A percentile compares a stretch with the other conserved stretches of the same genome.
Conservation (phyloP, 2,888 invertebrate species). For the Candidula unifasciata region DNA sequence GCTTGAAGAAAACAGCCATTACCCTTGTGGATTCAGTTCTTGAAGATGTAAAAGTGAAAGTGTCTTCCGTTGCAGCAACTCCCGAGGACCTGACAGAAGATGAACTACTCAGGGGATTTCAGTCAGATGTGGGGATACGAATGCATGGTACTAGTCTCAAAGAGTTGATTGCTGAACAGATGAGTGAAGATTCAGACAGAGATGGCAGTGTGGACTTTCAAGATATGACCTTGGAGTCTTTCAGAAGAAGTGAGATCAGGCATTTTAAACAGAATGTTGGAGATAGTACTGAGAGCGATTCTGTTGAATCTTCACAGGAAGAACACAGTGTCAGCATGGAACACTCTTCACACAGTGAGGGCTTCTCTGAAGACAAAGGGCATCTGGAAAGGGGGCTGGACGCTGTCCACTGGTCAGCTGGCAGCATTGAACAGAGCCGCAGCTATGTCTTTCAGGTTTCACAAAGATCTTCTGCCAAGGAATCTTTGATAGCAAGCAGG, state of each 20-base stretch:
- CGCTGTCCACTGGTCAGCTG: constrained; percentile 79
- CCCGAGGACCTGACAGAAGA: constrained; percentile 57
- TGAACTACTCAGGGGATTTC: constrained; percentile 26
- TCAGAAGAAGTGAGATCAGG: constrained; percentile 37
- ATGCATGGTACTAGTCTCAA: background rate
- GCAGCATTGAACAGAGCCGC: constrained; percentile 56
- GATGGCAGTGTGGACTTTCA: constrained; percentile 23
- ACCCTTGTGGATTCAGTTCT: constrained; percentile 73
- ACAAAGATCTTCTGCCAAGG: background rate
- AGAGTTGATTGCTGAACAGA: background rate
- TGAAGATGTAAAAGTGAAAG: constrained; percentile 69
- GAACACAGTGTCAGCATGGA: constrained; percentile 64
- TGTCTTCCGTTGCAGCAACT: constrained; percentile 53
- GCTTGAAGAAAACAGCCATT: constrained; percentile 68
- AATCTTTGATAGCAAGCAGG: background rate
- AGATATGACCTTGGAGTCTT: constrained; percentile 17
- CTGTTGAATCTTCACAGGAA: constrained; percentile 81
- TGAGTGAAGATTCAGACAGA: constrained; percentile 40
- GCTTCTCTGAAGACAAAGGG: constrained; percentile 38
- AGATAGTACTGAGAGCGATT: constrained; percentile 82
- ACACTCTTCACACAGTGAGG: constrained; percentile 42
- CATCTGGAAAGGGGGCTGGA: constrained; percentile 54
- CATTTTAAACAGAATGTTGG: constrained; percentile 66
- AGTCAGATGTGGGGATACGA: background rate
- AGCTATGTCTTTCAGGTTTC: background rate